These are phyloP conservation scores for Acanthochromis polyacanthus DNA, from an alignment of 2,113 vertebrate species.

Conservation along the genomic window DNA sequence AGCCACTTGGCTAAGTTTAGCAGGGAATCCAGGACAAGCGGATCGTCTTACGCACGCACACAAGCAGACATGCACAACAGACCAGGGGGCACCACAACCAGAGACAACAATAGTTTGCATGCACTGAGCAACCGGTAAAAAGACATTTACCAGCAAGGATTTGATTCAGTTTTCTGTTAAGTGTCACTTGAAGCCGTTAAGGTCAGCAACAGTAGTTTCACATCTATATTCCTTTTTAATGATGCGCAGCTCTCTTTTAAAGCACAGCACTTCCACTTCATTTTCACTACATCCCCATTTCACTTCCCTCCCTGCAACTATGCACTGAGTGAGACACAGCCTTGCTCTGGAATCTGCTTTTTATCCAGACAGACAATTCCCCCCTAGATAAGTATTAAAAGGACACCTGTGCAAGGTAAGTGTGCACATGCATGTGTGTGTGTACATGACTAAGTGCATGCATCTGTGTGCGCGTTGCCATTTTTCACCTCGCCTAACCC, in stretches of 20 bases:
- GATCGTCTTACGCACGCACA: constrained; percentile 74
- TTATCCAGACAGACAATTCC: constrained; percentile 19
- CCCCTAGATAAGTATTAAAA: constrained; percentile 29
- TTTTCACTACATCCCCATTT: constrained; percentile 58
- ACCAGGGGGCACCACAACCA: constrained; percentile 15
- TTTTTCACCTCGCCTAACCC: constrained; percentile 51
- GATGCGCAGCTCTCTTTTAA: neutral
- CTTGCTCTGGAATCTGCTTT: constrained; percentile 17
- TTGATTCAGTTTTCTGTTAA: neutral
- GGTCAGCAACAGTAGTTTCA: constrained; percentile 30
- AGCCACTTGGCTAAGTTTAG: constrained; percentile 79
- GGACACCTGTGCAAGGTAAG: constrained; percentile 30
- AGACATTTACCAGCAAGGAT: neutral
- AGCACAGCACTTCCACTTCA: constrained; percentile 27
- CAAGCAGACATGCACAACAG: neutral
- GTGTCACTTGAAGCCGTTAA: neutral
- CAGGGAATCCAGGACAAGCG: constrained; percentile 79
- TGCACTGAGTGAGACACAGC: constrained; percentile 11
- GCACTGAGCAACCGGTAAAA: neutral
- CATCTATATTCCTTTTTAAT: constrained; percentile 27
- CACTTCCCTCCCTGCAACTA: constrained; percentile 38
- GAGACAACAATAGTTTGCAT: neutral
- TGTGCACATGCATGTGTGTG: neutral
- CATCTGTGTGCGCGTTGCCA: constrained; percentile 29
- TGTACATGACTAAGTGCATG: neutral